Conservation (phyloP, 2,888 invertebrate genomes). For the Lissocephala sabroskyi region DNA sequence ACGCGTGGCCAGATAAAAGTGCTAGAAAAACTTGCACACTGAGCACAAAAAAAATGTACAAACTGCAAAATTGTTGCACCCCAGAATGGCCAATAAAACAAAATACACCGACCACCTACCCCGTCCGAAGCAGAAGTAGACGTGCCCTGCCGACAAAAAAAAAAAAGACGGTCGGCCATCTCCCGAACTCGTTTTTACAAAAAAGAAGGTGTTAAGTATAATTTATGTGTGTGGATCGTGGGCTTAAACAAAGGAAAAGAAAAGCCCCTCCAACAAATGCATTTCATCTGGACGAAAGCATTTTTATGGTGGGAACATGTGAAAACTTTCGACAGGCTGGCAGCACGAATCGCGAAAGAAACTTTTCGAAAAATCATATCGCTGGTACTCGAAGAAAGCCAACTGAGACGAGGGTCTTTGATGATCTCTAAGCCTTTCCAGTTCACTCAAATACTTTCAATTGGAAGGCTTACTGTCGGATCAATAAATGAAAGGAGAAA, state of each 20-base stretch:
- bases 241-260: slow-evolving; percentile 21
- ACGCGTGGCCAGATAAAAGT: slow-evolving; percentile 62
- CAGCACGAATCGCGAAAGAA: no score
- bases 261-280: slow-evolving; percentile 20
- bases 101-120: background rate
- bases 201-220: slow-evolving; percentile 54
- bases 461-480: no score
- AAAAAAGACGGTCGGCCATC: slow-evolving; percentile 2
- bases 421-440: no score
- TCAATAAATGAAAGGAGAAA: no score
- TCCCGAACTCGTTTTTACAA: no score
- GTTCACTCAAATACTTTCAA: no score
- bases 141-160: slow-evolving; percentile 7
- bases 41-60: slow-evolving; percentile 27
- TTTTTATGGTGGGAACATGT: no score
- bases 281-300: slow-evolving; percentile 16
- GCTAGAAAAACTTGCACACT: slow-evolving; percentile 53
- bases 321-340: no score
- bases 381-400: no score
- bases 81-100: slow-evolving; percentile 25
- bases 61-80: slow-evolving; percentile 42
- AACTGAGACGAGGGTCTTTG: no score
- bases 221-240: slow-evolving; percentile 35
- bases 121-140: background rate
- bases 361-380: no score